Evolutionary conservation across 2,888 invertebrate species (phyloP), one percentile per base, ranked within the genome.

Genomic region (Sinotaia quadrata): DNA sequence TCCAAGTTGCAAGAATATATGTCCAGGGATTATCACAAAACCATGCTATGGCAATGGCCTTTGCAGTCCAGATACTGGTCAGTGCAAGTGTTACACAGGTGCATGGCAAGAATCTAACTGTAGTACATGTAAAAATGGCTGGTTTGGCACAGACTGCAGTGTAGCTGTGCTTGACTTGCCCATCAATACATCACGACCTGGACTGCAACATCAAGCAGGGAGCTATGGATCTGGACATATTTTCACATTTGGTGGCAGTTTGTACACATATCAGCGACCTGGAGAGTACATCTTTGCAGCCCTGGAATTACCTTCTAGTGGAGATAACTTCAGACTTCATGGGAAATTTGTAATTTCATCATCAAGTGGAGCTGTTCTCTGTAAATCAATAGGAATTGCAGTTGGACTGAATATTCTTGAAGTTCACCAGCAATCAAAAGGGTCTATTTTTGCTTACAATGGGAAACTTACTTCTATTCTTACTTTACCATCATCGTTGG

Each of bases 1-100:
- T 36, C 18, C 66, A 4, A 65, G 72, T 21, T 81, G 81, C 62
- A 51, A 72, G n/a, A 51, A 69, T 24, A 54, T 54, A 12, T 81
- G 81, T 68, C 75, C 77, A 47, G 82, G 82, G 24, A 78, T 79
- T 15, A 75, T 72, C 8, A 27, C 8, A 58, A 71, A 72, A 52
- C 74, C 80, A 8, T 82, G 81, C 67, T 78, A 73, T 68, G 78
- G 78, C 47, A 77, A 76, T 37, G 79, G 82, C 8, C 52, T 62
- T 2, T 82, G 82, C 68, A 67, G 77, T 61, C 47, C 61, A 18
- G 51, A n/a, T 0, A 72, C 68, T 8, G 82, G 82, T 7, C 51
- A 54, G 12, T 82, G 82, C 67, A 58, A 62, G 4, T 82, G 82
- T 69, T 66, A 74, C 41, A 47, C 62, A 4, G 74, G 74, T 1